These are phyloP conservation scores for Oryctes rhinoceros DNA, from an alignment of 1,140 invertebrate genomes.

Conservation along the genomic window DNA sequence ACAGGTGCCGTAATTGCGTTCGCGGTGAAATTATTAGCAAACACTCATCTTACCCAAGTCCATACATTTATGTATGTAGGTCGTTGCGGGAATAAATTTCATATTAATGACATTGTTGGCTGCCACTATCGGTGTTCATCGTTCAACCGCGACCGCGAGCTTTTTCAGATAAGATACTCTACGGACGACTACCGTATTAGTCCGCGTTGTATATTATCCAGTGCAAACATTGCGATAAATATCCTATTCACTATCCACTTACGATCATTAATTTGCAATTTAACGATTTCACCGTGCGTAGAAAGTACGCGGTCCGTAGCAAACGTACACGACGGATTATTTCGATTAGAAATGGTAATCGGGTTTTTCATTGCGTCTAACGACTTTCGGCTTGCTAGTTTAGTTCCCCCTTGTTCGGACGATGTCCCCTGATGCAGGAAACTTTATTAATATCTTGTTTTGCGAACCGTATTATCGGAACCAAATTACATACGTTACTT, in stretches of 20 bases:
- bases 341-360: constrained; percentile 28
- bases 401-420: not conserved
- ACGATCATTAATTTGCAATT: constrained; percentile 29
- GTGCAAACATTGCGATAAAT: not conserved
- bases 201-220: constrained; percentile 20
- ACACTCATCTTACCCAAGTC: not conserved
- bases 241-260: constrained; percentile 27
- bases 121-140: constrained; percentile 17
- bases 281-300: not conserved
- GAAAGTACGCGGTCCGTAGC: not conserved
- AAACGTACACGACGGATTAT: not conserved
- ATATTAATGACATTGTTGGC: constrained; percentile 18
- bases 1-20: constrained; percentile 16
- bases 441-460: constrained; percentile 28
- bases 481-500: not conserved
- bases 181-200: constrained; percentile 25
- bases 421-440: not conserved
- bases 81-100: constrained; percentile 19
- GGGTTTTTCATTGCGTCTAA: constrained; percentile 3
- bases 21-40: constrained; percentile 16
- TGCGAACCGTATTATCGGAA: not conserved
- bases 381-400: not conserved
- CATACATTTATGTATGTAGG: constrained; percentile 1
- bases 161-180: constrained; percentile 21
- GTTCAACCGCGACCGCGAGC: constrained; percentile 1